Evolutionary conservation across 2,113 vertebrate species (phyloP).

Genomic region (Riparia riparia): DNA sequence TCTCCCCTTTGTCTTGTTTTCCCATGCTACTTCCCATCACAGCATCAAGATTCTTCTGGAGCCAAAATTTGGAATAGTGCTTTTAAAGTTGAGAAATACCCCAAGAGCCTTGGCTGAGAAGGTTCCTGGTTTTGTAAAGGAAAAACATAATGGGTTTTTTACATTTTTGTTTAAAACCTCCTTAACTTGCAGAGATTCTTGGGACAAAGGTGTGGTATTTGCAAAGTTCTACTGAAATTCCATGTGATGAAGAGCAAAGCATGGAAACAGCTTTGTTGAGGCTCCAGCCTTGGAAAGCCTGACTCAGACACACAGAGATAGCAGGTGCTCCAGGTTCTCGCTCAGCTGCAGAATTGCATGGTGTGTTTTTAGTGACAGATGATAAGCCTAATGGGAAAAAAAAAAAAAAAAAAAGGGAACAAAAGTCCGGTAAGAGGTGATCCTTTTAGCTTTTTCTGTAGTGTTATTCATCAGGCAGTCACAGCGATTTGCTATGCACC

Average conservation of each 20-base stretch:
- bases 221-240: not conserved
- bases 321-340: not conserved
- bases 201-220: not conserved
- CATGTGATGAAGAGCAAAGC: not conserved
- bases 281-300: not conserved
- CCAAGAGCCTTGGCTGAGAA: not conserved
- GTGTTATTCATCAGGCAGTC: not conserved
- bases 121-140: not conserved
- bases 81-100: not conserved
- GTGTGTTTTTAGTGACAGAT: not conserved
- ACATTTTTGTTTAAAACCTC: not conserved
- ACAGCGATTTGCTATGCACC: not conserved
- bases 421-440: not conserved
- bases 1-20: not conserved
- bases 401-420: not conserved
- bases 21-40: not conserved
- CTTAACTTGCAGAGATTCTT: not conserved
- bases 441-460: not conserved
- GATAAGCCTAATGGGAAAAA: not conserved
- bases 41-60: not conserved
- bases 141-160: rapidly evolving
- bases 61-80: not conserved
- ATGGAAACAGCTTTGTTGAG: not conserved
- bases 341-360: not conserved
- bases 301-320: rapidly evolving